phyloP scores from a whole-genome alignment of 2,113 vertebrate species.

The Channa argus region DNA sequence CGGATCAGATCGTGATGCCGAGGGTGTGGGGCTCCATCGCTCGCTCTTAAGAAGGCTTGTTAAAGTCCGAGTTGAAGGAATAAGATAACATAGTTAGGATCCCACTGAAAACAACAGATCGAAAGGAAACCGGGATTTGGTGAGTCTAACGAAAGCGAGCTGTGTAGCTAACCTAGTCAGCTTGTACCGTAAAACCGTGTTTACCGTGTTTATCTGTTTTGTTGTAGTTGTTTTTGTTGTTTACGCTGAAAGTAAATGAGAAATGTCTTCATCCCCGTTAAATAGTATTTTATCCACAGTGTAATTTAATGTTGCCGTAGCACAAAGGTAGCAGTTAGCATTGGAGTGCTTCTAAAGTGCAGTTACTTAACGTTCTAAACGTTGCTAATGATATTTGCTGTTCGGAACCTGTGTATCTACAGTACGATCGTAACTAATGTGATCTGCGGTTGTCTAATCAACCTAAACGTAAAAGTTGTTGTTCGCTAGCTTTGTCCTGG shows the following conservation, averaged over 20 bases:
- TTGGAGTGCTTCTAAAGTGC: too few species aligned
- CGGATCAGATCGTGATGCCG: not conserved
- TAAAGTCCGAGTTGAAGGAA: too few species aligned
- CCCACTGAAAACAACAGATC: not conserved
- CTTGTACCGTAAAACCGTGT: not conserved
- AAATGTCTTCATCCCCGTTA: not conserved
- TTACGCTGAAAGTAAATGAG: not conserved
- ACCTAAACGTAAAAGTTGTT: slow-evolving; percentile 6
- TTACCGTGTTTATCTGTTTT: not conserved
- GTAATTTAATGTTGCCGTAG: not conserved
- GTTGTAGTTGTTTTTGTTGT: too few species aligned
- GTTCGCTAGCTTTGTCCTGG: slow-evolving; percentile 21
- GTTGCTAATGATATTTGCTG: too few species aligned
- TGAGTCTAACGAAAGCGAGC: slow-evolving; percentile 52
- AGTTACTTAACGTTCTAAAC: too few species aligned
- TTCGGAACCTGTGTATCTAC: not conserved
- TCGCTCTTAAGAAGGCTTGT: not conserved
- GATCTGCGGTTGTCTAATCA: slow-evolving; percentile 40
- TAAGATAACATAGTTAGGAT: not conserved
- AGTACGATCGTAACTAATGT: not conserved
- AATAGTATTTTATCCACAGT: not conserved
- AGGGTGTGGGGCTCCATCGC: not conserved
- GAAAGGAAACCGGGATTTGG: slow-evolving; percentile 27
- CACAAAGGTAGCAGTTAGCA: slow-evolving; percentile 18
- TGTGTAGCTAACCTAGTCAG: slow-evolving; percentile 17